These are phyloP conservation scores for Paraplagusia blochii DNA, from an alignment of 2,113 vertebrate genomes.

Conservation along the genomic window DNA sequence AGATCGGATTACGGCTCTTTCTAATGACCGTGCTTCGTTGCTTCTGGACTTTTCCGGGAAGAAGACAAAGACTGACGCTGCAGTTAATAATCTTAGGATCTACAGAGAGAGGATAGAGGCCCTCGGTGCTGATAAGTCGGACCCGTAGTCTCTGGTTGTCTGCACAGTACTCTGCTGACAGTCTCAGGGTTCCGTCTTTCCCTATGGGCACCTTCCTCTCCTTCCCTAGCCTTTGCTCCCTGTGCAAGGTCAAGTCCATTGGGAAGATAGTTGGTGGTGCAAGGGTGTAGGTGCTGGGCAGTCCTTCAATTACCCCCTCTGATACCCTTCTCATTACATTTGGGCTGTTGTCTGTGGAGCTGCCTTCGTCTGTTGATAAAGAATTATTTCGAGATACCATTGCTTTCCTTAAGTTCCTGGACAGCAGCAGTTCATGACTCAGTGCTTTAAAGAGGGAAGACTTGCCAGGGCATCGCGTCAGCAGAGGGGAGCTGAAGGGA, in stretches of 20 bases:
- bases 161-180: constrained; percentile 80
- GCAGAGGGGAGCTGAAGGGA: constrained; percentile 78
- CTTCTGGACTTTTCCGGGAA: constrained; percentile 83
- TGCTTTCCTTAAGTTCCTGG: constrained; percentile 72
- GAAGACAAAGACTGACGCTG: constrained; percentile 79
- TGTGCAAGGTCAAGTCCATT: constrained; percentile 65
- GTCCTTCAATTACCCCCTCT: constrained; percentile 67
- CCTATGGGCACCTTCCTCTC: constrained; percentile 79
- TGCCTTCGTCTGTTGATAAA: constrained; percentile 86
- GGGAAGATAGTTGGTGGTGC: constrained; percentile 73
- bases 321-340: constrained; percentile 79
- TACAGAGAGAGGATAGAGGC: constrained; percentile 71
- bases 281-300: constrained; percentile 62
- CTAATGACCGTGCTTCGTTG: constrained; percentile 85
- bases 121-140: constrained; percentile 82
- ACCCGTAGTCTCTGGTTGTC: constrained; percentile 81
- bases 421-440: constrained; percentile 79
- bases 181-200: constrained; percentile 77
- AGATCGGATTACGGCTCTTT: constrained; percentile 86
- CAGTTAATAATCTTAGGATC: constrained; percentile 84
- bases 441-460: constrained; percentile 76
- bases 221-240: constrained; percentile 72
- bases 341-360: constrained; percentile 89
- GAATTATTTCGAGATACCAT: constrained; percentile 81
- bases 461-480: constrained; percentile 75